Percentiles rank a stretch among this genome's conserved stretches.
phyloP scores from a whole-genome alignment of 2,888 invertebrate genomes.

The Thumatha senex region DNA sequence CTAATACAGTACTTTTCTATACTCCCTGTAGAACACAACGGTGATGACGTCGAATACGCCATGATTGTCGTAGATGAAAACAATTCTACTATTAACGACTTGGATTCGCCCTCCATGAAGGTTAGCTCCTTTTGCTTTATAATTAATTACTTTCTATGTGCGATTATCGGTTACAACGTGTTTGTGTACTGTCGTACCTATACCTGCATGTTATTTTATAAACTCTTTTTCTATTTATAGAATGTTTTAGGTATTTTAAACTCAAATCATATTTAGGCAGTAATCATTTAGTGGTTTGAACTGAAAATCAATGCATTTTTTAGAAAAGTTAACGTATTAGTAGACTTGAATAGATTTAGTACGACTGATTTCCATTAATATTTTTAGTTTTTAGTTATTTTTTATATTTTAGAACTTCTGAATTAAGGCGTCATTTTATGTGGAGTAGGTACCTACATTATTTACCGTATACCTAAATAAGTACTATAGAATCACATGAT shows the following conservation, averaged over 20 bases:
- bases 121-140: constrained; percentile 70
- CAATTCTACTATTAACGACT: constrained; percentile 92
- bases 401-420: constrained; percentile 25
- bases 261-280: constrained; percentile 14
- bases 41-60: constrained; percentile 93
- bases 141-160: constrained; percentile 8
- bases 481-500: constrained; percentile 39
- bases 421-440: constrained; percentile 21
- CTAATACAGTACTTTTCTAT: constrained; percentile 29
- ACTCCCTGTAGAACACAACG: constrained; percentile 74
- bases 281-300: constrained; percentile 12
- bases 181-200: constrained; percentile 24
- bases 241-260: constrained; percentile 18
- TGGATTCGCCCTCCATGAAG: constrained; percentile 94
- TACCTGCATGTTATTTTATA: constrained; percentile 41
- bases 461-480: constrained; percentile 13
- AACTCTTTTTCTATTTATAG: constrained; percentile 15
- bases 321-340: background rate
- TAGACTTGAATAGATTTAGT: too few relatives aligned
- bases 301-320: constrained; percentile 27
- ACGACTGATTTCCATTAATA: constrained; percentile 12
- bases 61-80: constrained; percentile 95
- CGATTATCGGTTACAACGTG: constrained; percentile 17
- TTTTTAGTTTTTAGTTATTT: constrained; percentile 42
- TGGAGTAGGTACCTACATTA: constrained; percentile 5